Conservation (phyloP, 2,888 invertebrate species). For the Drosophila nigritarsus region DNA sequence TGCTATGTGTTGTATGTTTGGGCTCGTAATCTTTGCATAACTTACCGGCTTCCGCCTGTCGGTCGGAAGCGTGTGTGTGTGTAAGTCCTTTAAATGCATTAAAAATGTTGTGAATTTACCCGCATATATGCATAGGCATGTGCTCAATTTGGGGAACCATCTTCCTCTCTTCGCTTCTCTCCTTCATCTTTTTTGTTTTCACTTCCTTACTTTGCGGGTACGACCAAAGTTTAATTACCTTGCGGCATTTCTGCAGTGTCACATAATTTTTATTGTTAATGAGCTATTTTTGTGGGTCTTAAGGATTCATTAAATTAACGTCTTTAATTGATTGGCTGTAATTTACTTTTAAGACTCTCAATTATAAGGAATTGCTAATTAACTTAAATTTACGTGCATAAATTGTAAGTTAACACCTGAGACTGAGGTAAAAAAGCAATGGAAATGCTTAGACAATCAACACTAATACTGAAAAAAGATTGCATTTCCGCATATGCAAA, state of each 20-base stretch:
- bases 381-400: neutral
- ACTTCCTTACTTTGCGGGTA: constrained; percentile 7
- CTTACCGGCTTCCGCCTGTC: constrained; percentile 31
- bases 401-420: too few species aligned
- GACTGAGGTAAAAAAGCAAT: neutral
- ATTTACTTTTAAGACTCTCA: constrained; percentile 25
- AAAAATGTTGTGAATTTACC: constrained; percentile 50
- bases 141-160: neutral
- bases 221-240: constrained; percentile 65
- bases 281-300: constrained; percentile 35
- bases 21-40: constrained; percentile 64
- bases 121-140: constrained; percentile 48
- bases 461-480: neutral
- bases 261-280: constrained; percentile 61
- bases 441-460: neutral
- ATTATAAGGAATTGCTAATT: constrained; percentile 32
- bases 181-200: neutral
- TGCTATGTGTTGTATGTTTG: constrained; percentile 30
- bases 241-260: constrained; percentile 34
- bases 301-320: constrained; percentile 46
- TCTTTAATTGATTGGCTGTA: constrained; percentile 32
- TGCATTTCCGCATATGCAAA: neutral
- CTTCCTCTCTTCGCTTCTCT: neutral
- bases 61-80: constrained; percentile 16
- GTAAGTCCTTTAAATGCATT: constrained; percentile 59